Evolutionary conservation across 2,113 vertebrate species (phyloP).

Genomic region (Tragelaphus strepsiceros): DNA sequence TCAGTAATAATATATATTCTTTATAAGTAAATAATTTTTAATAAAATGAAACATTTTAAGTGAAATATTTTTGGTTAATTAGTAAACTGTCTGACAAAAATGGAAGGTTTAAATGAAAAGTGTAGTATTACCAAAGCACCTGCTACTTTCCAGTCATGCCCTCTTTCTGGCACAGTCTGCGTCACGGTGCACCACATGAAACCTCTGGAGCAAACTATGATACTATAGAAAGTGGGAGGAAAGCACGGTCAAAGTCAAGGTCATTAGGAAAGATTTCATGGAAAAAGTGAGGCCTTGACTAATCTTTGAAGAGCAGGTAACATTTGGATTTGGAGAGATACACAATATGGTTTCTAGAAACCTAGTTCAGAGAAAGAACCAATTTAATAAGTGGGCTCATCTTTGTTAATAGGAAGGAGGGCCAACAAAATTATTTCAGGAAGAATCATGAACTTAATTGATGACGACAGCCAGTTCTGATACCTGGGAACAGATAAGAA

Average conservation of each 20-base stretch:
- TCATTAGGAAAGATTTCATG: not conserved
- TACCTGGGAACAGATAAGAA: not conserved
- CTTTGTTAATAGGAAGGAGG: not conserved
- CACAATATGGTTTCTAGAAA: not conserved
- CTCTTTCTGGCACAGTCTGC: not conserved
- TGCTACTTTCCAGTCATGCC: not conserved
- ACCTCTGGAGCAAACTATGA: not conserved
- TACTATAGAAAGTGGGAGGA: not conserved
- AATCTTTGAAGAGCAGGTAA: not conserved
- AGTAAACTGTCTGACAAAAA: not conserved
- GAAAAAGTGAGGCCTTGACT: not conserved
- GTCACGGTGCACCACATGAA: accelerated
- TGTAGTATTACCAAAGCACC: not conserved
- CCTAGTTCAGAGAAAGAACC: not conserved
- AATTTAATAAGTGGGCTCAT: not conserved
- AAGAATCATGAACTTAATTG: not conserved
- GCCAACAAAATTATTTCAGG: not conserved
- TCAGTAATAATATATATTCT: not conserved
- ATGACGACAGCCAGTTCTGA: not conserved
- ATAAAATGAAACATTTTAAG: not conserved
- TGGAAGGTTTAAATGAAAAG: not conserved
- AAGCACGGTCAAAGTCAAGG: not conserved
- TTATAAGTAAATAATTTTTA: not conserved
- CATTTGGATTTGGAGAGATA: not conserved
- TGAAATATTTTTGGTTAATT: not conserved